Evolutionary conservation across 2,888 invertebrate genomes (phyloP).

Genomic region (Bhutanitis thaidina): DNA sequence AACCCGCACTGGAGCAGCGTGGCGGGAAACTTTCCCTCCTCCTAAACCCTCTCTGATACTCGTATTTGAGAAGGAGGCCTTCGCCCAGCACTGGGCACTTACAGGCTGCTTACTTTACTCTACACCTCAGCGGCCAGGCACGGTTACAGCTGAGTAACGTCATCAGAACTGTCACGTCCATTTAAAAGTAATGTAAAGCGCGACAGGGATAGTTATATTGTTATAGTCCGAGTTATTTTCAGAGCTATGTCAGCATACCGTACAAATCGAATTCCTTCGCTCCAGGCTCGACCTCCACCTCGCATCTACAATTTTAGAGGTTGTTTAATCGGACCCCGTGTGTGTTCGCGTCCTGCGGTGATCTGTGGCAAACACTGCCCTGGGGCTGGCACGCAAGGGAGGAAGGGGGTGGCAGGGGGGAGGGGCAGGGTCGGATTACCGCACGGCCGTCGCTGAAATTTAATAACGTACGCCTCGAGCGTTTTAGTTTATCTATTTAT

Average conservation of each 20-base stretch:
- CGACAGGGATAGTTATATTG: no score
- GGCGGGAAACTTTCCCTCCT: no score
- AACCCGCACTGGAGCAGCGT: no score
- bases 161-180: no score
- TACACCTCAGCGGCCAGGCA: no score
- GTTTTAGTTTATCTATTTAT: constrained; percentile 18
- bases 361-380: constrained; percentile 9
- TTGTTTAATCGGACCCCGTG: constrained; percentile 13
- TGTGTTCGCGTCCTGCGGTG: constrained; percentile 12
- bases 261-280: constrained; percentile 5
- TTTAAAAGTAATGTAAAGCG: background rate
- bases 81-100: no score
- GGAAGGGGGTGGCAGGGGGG: background rate
- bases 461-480: constrained; percentile 38
- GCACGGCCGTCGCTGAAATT: constrained; percentile 37
- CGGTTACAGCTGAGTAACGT: no score
- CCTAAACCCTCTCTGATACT: no score
- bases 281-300: background rate
- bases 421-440: constrained; percentile 32
- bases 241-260: background rate
- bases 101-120: no score
- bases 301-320: constrained; percentile 10
- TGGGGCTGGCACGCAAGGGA: background rate
- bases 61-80: no score
- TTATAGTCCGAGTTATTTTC: no score